A percentile compares a stretch with the other conserved stretches of the same genome.
phyloP scores from a whole-genome alignment of 2,888 invertebrate species.

The Cephus pulcher region DNA sequence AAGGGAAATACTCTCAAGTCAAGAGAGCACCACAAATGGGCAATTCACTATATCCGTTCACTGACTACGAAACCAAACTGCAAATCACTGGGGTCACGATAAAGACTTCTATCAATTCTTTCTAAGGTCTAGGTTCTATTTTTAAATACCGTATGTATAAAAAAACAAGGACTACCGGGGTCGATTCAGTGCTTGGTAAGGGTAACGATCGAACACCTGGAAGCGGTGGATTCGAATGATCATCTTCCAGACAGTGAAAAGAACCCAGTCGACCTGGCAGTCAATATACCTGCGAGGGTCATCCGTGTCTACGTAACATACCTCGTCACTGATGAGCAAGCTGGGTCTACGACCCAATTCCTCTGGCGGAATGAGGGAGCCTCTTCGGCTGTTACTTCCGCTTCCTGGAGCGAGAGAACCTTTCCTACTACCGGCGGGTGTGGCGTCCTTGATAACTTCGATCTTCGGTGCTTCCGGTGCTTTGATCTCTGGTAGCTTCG shows the following conservation, averaged over 20 bases:
- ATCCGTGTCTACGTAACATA: slow-evolving; percentile 68
- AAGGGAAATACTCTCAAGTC: neutral
- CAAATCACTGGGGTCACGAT: neutral
- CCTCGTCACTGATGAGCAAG: slow-evolving; percentile 94
- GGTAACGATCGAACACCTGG: neutral
- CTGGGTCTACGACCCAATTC: slow-evolving; percentile 88
- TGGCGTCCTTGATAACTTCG: slow-evolving; percentile 86
- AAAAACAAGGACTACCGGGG: neutral
- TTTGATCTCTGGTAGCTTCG: slow-evolving; percentile 70
- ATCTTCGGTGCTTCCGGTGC: slow-evolving; percentile 85
- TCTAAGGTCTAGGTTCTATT: neutral
- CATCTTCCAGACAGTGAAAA: neutral
- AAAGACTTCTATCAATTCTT: neutral
- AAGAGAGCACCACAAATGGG: neutral
- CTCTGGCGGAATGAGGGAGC: slow-evolving; percentile 90
- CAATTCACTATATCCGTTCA: neutral
- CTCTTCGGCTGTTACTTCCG: slow-evolving; percentile 78
- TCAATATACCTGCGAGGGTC: slow-evolving; percentile 3
- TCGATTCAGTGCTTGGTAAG: neutral
- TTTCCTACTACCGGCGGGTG: slow-evolving; percentile 78
- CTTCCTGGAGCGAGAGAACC: slow-evolving; percentile 79
- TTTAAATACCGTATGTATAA: neutral
- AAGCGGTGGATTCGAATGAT: neutral
- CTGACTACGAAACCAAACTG: neutral
- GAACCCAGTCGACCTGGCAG: neutral